Conservation (phyloP, 1,140 invertebrate species). For the Tetragnatha versicolor region DNA sequence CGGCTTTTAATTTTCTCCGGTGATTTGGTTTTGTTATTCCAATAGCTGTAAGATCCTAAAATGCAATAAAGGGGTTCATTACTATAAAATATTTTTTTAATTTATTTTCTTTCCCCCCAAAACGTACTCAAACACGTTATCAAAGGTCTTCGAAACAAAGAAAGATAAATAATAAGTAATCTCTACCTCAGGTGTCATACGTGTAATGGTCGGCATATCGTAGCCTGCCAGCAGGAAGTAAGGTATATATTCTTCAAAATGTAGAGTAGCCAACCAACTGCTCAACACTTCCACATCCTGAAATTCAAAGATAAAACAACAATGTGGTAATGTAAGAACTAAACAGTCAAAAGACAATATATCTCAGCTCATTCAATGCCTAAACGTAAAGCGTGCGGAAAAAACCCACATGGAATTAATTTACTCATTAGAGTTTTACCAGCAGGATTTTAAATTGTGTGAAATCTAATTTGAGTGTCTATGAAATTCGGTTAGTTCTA, state of each 20-base stretch:
- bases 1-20: conserved; percentile 91
- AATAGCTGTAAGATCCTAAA: conserved; percentile 74
- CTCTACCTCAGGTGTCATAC: conserved; percentile 93
- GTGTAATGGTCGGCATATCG: conserved; percentile 94
- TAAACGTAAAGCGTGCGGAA: too few relatives aligned
- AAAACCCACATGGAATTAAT: too few relatives aligned
- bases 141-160: neutral
- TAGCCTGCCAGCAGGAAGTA: conserved; percentile 95
- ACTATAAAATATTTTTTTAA: neutral
- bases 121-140: neutral
- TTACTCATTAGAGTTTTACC: too few relatives aligned
- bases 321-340: too few relatives aligned
- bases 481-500: too few relatives aligned
- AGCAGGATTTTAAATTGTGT: too few relatives aligned
- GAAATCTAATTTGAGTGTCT: too few relatives aligned
- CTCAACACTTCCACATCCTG: conserved; percentile 91
- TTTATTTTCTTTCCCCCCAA: neutral
- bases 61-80: conserved; percentile 22
- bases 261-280: conserved; percentile 91
- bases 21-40: conserved; percentile 97
- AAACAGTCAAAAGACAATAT: too few relatives aligned
- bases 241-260: conserved; percentile 94
- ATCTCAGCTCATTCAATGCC: too few relatives aligned
- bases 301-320: too few relatives aligned
- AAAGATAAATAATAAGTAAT: neutral